Evolutionary conservation across 2,797 vertebrate species (phyloP).

Genomic region (Natrix natrix): DNA sequence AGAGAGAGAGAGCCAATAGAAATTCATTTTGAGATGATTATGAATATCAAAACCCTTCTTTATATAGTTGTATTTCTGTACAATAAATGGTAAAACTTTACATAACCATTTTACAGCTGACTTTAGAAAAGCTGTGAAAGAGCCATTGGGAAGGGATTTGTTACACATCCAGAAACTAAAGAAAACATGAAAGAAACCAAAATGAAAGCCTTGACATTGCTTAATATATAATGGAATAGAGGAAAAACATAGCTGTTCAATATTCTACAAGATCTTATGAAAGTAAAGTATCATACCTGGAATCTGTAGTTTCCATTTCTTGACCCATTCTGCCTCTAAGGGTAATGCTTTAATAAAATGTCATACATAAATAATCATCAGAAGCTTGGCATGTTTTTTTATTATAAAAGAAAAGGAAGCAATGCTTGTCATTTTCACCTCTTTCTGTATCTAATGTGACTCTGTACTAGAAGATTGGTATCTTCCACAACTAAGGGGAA

Average conservation of each 20-base stretch:
- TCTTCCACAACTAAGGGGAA: not conserved
- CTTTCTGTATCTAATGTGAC: not conserved
- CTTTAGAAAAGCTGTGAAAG: not conserved
- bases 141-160: not conserved
- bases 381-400: not conserved
- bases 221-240: not conserved
- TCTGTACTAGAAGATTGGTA: not conserved
- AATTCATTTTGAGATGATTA: not conserved
- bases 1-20: not conserved
- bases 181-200: not conserved
- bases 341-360: not conserved
- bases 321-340: not conserved
- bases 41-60: not conserved
- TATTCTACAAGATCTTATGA: not conserved
- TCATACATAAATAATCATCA: not conserved
- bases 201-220: not conserved
- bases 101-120: not conserved
- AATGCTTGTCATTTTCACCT: not conserved
- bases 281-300: not conserved
- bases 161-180: not conserved
- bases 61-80: not conserved
- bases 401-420: not conserved
- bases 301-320: not conserved
- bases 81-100: not conserved
- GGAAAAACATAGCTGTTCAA: not conserved